phyloP scores from a whole-genome alignment of 2,888 invertebrate species.

The Polydesmus complanatus region DNA sequence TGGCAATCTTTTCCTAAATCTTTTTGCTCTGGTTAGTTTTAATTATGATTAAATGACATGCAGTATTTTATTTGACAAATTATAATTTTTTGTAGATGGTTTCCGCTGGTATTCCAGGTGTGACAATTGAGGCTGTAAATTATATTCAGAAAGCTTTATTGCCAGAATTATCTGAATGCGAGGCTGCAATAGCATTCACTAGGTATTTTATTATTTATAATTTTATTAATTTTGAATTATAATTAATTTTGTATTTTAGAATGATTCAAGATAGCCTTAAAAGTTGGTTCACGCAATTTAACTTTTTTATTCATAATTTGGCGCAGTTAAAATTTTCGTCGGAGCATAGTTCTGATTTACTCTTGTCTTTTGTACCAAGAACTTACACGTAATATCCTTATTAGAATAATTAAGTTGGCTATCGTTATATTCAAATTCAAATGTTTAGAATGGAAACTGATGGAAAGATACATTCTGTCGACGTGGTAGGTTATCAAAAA shows the following conservation, averaged over 20 bases:
- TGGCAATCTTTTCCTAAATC: slow-evolving; percentile 73
- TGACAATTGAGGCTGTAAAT: slow-evolving; percentile 76
- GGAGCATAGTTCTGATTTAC: slow-evolving; percentile 46
- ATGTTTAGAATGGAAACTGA: slow-evolving; percentile 71
- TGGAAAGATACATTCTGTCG: slow-evolving; percentile 69
- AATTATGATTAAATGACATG: no score
- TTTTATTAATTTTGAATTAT: no score
- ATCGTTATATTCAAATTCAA: slow-evolving; percentile 37
- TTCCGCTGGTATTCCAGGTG: slow-evolving; percentile 77
- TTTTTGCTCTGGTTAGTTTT: slow-evolving; percentile 70
- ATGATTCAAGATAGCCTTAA: slow-evolving; percentile 91
- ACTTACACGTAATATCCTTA: slow-evolving; percentile 63
- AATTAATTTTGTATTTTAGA: slow-evolving; percentile 21
- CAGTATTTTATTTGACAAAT: no score
- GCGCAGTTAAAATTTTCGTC: slow-evolving; percentile 82
- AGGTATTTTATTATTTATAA: slow-evolving; percentile 35
- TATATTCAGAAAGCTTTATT: slow-evolving; percentile 83
- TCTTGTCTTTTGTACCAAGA: slow-evolving; percentile 85
- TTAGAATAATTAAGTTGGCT: slow-evolving; percentile 20
- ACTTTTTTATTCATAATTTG: slow-evolving; percentile 94
- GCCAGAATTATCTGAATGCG: slow-evolving; percentile 78
- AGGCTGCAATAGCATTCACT: slow-evolving; percentile 92
- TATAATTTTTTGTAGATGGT: no score
- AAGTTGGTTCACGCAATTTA: slow-evolving; percentile 87
- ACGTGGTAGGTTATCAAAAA: slow-evolving; percentile 81